These are phyloP conservation scores for western clawed frog (Xenopus tropicalis) DNA, from an alignment of 2,113 vertebrate species.

Conservation along the genomic window UCB_Xtro_10.0 CM004449.2:33498001-33498500, in stretches of 20 bases:
- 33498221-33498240: not conserved
- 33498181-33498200: no score
- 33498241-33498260: not conserved
- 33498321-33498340: slow-evolving; percentile 12
- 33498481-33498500: not conserved
- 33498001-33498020: no score
- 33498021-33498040: no score
- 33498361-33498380: not conserved
- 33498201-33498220: not conserved
- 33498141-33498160: no score
- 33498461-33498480: not conserved
- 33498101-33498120: no score
- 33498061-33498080: no score
- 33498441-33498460: not conserved
- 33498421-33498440: not conserved
- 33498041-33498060: no score
- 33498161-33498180: no score
- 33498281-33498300: slow-evolving; percentile 7
- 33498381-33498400: slow-evolving; percentile 5
- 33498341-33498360: not conserved
- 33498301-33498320: no score
- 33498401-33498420: not conserved
- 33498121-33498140: no score
- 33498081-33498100: no score
- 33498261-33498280: not conserved